Conservation (phyloP, 1,140 invertebrate species). For the Lepidurus apus region DNA sequence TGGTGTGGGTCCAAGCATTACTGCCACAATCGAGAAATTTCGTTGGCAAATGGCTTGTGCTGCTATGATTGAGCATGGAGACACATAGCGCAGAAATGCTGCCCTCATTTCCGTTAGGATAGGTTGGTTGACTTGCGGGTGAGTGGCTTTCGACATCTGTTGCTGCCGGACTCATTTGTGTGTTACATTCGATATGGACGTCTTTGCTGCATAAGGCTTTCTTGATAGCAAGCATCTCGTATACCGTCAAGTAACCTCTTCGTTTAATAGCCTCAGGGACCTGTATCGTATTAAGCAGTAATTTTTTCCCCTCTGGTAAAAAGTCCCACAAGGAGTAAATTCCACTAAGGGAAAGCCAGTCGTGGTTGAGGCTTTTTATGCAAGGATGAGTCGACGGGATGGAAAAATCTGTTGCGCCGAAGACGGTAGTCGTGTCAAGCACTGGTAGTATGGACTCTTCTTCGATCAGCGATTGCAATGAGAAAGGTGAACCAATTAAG, state of each 20-base stretch:
- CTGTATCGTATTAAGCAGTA: background rate
- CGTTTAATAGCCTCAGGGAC: background rate
- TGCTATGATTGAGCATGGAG: too few species aligned
- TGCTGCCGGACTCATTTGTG: background rate
- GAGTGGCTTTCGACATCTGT: background rate
- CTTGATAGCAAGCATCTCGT: background rate
- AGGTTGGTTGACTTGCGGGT: background rate
- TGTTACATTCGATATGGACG: background rate
- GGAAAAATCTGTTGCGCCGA: background rate
- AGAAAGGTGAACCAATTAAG: background rate
- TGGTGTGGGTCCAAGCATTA: background rate
- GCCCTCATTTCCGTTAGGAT: background rate
- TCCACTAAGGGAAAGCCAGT: background rate
- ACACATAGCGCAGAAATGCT: too few species aligned
- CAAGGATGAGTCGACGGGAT: background rate
- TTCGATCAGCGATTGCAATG: background rate
- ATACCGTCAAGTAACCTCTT: background rate
- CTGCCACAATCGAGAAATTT: background rate
- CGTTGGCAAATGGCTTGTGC: background rate
- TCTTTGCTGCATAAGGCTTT: background rate
- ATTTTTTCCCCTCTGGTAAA: background rate
- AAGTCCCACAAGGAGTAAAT: constrained; percentile 15
- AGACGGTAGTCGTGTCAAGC: background rate
- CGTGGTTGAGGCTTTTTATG: background rate
- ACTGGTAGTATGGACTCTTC: background rate